These are phyloP conservation scores for Ochotona princeps DNA, from an alignment of 2,113 vertebrate species.

Conservation along the genomic window DNA sequence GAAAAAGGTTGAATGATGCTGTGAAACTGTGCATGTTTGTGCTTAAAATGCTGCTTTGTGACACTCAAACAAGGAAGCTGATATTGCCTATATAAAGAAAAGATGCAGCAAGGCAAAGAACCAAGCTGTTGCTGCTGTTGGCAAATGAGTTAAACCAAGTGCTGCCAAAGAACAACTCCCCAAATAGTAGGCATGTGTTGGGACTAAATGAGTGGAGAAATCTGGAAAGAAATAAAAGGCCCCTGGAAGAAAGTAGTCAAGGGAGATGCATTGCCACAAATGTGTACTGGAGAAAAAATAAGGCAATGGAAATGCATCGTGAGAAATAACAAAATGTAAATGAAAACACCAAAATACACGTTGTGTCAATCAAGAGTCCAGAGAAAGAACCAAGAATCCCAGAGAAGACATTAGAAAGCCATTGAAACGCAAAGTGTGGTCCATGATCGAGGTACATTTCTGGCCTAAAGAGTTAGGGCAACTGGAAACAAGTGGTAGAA, in stretches of 20 bases:
- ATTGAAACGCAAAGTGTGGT: not conserved
- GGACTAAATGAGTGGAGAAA: not conserved
- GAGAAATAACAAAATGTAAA: not conserved
- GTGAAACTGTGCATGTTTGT: not conserved
- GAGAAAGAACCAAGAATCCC: not conserved
- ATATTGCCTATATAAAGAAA: not conserved
- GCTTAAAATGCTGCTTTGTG: not conserved
- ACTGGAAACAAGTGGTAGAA: not conserved
- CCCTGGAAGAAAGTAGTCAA: not conserved
- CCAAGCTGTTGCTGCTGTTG: too few relatives aligned
- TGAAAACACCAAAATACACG: too few relatives aligned
- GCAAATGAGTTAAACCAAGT: not conserved
- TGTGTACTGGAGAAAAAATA: not conserved
- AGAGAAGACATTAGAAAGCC: not conserved
- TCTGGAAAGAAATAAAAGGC: not conserved
- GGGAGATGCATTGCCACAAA: not conserved
- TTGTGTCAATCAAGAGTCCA: not conserved
- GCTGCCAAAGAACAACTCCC: not conserved
- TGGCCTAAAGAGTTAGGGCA: not conserved
- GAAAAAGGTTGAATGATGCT: not conserved
- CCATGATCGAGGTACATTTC: not conserved
- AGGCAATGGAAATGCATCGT: too few relatives aligned
- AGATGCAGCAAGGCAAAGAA: not conserved
- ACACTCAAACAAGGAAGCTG: not conserved
- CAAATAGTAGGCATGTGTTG: not conserved